Base-by-base conservation (phyloP, 92 coral and sea anemone species). In the Porites lobata region DNA sequence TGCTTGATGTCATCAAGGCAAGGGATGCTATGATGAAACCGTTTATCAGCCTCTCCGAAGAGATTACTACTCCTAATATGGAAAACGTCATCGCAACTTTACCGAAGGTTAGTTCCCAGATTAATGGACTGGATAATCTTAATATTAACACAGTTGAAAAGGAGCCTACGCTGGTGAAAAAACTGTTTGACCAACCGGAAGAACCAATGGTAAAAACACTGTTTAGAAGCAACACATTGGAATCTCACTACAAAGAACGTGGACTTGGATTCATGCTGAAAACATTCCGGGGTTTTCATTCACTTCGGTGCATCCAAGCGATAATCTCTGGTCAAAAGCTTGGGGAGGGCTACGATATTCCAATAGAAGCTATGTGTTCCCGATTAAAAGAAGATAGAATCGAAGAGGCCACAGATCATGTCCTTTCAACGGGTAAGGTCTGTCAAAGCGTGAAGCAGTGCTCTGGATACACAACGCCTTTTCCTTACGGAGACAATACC, bases 251-350 rank as follows among this genome's bases (percentile, higher is more conserved):
- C 53, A 77, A 56, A 1, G 6, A 51, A 38, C 69, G 82, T 4
- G 84, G 81, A 20, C 29, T 85, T 21, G 89, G 84, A 6, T 15
- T 8, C 10, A 15, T 85, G 57, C 65, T 85, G 9, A 57, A 63
- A 76, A 63, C 62, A 9, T 75, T 75, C 77, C 26, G 63, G 72
- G 84, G 83, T 4, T 76, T 77, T 76, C 89, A 85, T n/a, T 19
- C 22, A 9, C 67, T 76, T 85, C 89, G 71, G 17, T 85, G 89
- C 52, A 51, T 85, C 32, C 47, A 63, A 17, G 75, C 82, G 4
- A 38, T 85, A 18, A 76, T 65, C 65, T 76, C 89, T 17, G n/a
- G 85, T 17, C 62, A 68, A 18, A 53, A 20, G 24, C 47, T 14
- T 56, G 20, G 52, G 47, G 52, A 56, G 47, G 89, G 89, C 7